Evolutionary conservation across 2,797 vertebrate species (phyloP).

Genomic region (Vespertilio murinus): DNA sequence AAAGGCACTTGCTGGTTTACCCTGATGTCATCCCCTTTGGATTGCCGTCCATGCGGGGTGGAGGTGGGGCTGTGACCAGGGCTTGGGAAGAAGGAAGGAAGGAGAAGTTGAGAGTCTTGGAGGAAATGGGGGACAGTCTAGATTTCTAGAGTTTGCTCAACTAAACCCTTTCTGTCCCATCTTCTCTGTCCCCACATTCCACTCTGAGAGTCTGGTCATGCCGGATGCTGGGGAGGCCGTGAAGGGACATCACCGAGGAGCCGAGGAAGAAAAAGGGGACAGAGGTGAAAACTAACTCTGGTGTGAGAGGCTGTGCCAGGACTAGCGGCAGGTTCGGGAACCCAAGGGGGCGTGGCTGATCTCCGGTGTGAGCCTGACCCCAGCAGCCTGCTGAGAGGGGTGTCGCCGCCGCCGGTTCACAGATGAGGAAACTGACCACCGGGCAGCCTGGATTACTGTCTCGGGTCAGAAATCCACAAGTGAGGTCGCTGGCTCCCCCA

Average conservation of each 20-base stretch:
- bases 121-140: neutral
- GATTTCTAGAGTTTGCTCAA: neutral
- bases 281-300: too few relatives aligned
- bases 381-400: neutral
- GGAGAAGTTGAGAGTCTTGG: neutral
- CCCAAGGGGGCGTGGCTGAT: accelerated
- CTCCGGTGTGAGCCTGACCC: accelerated
- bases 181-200: neutral
- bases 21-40: neutral
- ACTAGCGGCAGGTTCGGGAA: accelerated
- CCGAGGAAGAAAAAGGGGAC: neutral
- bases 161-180: neutral
- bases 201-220: neutral
- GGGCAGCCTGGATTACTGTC: neutral
- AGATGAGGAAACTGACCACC: accelerated
- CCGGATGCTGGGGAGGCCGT: neutral
- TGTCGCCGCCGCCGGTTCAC: accelerated
- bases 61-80: neutral
- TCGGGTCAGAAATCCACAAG: neutral
- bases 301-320: accelerated
- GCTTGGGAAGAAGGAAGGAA: neutral
- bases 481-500: neutral
- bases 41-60: accelerated
- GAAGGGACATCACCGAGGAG: neutral
- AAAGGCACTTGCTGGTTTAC: neutral